Conservation (phyloP, 2,113 vertebrate species). For the Hydrochoerus hydrochaeris region DNA sequence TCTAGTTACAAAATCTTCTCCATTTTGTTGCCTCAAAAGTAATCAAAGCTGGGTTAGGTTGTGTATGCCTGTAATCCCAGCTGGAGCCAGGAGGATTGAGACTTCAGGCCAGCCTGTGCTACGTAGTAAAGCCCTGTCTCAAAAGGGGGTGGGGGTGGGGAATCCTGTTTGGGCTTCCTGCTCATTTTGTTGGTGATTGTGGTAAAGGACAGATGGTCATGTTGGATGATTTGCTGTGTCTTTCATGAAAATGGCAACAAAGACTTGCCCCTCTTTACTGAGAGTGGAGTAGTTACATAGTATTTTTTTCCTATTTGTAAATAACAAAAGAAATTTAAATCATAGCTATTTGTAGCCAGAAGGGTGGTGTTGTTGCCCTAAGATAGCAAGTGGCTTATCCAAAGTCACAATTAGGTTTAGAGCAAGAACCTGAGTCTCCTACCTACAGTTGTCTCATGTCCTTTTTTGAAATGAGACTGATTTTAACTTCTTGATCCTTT, state of each 20-base stretch:
- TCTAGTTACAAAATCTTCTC: neutral
- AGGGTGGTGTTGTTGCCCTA: neutral
- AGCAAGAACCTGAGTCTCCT: neutral
- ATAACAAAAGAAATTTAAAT: slow-evolving; percentile 40
- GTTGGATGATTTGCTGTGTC: neutral
- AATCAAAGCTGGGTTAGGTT: neutral
- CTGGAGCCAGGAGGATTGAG: neutral
- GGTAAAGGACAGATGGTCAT: neutral
- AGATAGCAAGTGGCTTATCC: neutral
- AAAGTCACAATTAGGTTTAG: neutral
- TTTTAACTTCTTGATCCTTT: slow-evolving; percentile 30
- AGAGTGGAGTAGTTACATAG: neutral
- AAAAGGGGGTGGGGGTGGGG: neutral
- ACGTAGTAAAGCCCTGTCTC: neutral
- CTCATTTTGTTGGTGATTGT: neutral
- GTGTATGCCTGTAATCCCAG: neutral
- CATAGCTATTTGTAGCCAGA: neutral
- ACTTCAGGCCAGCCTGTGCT: neutral
- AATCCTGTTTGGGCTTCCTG: neutral
- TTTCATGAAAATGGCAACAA: neutral
- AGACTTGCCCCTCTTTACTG: neutral
- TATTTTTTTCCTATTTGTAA: neutral
- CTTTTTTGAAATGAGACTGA: neutral
- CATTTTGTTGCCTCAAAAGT: neutral
- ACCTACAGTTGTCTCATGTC: neutral